Evolutionary conservation across 2,888 invertebrate species (phyloP).

Genomic region (Timema podura): DNA sequence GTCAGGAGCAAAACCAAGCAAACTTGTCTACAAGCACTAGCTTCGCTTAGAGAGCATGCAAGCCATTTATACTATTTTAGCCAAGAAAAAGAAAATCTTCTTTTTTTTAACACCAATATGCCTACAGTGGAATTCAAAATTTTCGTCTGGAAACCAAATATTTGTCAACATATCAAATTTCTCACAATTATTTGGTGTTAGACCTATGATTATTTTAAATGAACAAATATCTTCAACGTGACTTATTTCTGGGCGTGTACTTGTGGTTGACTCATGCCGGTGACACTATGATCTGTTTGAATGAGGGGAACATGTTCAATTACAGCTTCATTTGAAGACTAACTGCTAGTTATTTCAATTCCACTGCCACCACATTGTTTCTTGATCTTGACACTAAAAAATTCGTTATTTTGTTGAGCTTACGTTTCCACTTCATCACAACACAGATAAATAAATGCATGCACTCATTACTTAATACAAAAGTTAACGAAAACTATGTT

Average conservation of each 20-base stretch:
- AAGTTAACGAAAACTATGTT: too few species aligned
- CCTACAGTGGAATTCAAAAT: not conserved
- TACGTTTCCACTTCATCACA: not conserved
- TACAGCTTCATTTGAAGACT: not conserved
- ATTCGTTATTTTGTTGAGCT: not conserved
- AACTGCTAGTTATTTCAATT: not conserved
- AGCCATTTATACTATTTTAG: not conserved
- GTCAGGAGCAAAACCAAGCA: not conserved
- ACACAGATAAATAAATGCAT: too few species aligned
- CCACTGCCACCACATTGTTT: not conserved
- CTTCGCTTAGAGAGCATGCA: not conserved
- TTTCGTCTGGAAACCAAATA: not conserved
- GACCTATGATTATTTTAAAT: not conserved
- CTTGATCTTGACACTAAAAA: not conserved
- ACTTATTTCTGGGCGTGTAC: not conserved
- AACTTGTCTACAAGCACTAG: slow-evolving; percentile 2
- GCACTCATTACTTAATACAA: too few species aligned
- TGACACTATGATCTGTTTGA: not conserved
- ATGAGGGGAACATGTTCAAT: not conserved
- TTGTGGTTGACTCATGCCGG: not conserved
- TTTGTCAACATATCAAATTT: slow-evolving; percentile 11
- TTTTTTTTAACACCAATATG: slow-evolving; percentile 3
- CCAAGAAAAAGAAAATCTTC: not conserved
- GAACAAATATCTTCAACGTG: not conserved
- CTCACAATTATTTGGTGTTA: not conserved